phyloP scores from a whole-genome alignment of 1,140 invertebrate genomes.

The Harpegnathos saltator region DNA sequence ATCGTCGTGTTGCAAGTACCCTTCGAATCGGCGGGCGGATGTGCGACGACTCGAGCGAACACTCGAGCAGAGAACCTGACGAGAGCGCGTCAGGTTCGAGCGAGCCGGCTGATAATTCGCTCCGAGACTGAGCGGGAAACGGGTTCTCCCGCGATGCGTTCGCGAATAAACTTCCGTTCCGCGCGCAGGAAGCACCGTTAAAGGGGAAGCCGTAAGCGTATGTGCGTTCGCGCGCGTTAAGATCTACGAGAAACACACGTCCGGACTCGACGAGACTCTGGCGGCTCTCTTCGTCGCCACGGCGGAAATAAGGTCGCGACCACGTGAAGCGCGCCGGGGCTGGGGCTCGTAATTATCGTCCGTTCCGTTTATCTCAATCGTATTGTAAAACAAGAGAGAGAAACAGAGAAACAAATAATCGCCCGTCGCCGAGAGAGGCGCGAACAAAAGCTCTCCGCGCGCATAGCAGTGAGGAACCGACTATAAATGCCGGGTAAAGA shows the following conservation, averaged over 20 bases:
- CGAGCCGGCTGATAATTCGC: background rate
- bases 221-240: constrained; percentile 26
- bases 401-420: background rate
- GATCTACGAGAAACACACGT: constrained; percentile 49
- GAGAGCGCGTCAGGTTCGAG: constrained; percentile 15
- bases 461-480: background rate
- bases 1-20: no score
- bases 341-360: constrained; percentile 32
- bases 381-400: no score
- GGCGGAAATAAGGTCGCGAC: constrained; percentile 70
- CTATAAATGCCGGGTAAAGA: background rate
- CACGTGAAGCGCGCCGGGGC: constrained; percentile 49
- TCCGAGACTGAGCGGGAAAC: background rate
- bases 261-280: constrained; percentile 52
- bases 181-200: constrained; percentile 35
- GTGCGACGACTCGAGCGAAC: background rate
- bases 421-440: no score
- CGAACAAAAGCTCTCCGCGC: background rate
- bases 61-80: no score
- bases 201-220: constrained; percentile 11
- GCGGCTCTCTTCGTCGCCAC: constrained; percentile 61
- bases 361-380: background rate
- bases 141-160: constrained; percentile 10
- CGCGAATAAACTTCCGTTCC: constrained; percentile 49
- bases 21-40: constrained; percentile 3